Evolutionary conservation across 2,113 vertebrate species (phyloP), one percentile per base, ranked within the genome.

Genomic region (Balaenoptera acutorostrata): DNA sequence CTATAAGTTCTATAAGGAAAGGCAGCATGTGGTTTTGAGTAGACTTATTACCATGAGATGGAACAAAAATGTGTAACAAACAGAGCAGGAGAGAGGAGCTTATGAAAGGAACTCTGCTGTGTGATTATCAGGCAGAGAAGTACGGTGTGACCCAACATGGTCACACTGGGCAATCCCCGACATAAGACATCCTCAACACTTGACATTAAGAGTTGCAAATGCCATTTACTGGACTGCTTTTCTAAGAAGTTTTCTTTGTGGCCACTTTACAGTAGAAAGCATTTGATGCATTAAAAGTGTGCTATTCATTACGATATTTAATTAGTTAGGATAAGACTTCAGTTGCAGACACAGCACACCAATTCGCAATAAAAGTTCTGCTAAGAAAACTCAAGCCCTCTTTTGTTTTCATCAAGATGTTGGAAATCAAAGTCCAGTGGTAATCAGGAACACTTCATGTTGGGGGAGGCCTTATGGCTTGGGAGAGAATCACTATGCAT

Each of bases 71-170:
- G 10, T n/a, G 8, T 29, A 69, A 69, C 6, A 49, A 72, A 29
- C 8, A 13, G 41, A 71, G 18, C 36, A 31, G 74, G 80, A 59
- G 0, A 49, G 36, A n/a, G 64, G 25, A 18, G 17, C 27, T 63
- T 25, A 18, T 17, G 2, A 55, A 44, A 77, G 71, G 66, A 41
- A 18, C 23, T 6, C 27, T 29, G 9, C 46, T 9, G 63, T n/a
- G 49, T 36, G 83, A 3, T 27, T 25, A n/a, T 3, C 72, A 33
- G 31, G 75, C 46, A 93, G 13, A 64, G 55, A 72, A 46, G 61
- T 0, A 20, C 0, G 0, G 0, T 12, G 29, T 25, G 17, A 69
- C 8, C 21, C 25, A 72, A 86, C 36, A 2, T 6, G 44, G 36
- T 1, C 3, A 20, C 6, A 6, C 14, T 6, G 36, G 68, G 13